phyloP scores from a whole-genome alignment of 2,113 vertebrate species.

The Percopsis transmontana region DNA sequence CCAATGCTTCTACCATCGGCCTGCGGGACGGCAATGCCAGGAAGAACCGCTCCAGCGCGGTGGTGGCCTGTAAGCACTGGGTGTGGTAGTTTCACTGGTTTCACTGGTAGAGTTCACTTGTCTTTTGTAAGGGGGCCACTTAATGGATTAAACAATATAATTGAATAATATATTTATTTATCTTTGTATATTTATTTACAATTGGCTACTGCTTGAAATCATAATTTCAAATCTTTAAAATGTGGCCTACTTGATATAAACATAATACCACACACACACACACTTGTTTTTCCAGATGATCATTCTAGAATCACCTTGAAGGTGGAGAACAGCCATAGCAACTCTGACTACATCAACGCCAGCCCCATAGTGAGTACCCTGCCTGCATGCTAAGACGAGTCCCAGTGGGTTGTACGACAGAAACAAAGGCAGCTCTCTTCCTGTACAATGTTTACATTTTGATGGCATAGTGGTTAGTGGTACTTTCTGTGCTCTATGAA shows the following conservation, averaged over 20 bases:
- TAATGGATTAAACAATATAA: no score
- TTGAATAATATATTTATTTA: no score
- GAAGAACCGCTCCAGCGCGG: slow-evolving; percentile 85
- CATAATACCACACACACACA: no score
- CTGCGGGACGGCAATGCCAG: slow-evolving; percentile 81
- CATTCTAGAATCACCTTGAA: slow-evolving; percentile 93
- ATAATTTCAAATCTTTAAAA: no score
- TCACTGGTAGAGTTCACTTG: no score
- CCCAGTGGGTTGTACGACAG: slow-evolving; percentile 32
- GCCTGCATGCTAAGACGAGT: slow-evolving; percentile 38
- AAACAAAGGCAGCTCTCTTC: slow-evolving; percentile 50
- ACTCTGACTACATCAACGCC: slow-evolving; percentile 96
- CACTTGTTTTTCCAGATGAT: slow-evolving; percentile 82
- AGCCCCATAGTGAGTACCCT: slow-evolving; percentile 93
- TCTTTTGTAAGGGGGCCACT: no score
- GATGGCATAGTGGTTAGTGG: no score
- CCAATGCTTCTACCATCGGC: slow-evolving; percentile 76
- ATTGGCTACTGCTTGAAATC: no score
- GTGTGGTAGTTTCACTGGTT: no score
- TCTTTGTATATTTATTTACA: no score
- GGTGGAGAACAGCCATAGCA: slow-evolving; percentile 86
- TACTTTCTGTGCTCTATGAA: slow-evolving; percentile 51
- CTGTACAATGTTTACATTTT: slow-evolving; percentile 50
- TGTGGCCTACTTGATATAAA: no score
- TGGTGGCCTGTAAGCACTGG: slow-evolving; percentile 84